These are phyloP conservation scores for Erythrocercus mccallii DNA, from an alignment of 2,113 vertebrate genomes.

Conservation along the genomic window DNA sequence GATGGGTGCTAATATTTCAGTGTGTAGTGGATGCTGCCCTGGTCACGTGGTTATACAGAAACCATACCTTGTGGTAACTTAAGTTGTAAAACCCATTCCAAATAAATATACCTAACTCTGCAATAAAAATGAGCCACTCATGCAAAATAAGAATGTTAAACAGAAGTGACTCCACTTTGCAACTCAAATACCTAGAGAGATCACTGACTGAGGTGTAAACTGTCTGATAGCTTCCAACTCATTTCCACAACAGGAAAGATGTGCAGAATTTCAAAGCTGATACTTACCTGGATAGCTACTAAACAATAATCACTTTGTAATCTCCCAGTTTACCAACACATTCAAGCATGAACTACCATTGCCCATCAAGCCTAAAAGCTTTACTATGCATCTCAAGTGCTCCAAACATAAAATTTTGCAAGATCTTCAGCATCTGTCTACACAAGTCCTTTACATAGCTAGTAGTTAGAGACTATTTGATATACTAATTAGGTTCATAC, in stretches of 20 bases:
- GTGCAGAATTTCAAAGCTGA: neutral
- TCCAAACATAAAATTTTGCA: accelerated
- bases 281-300: neutral
- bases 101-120: neutral
- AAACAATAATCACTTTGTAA: neutral
- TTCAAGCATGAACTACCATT: neutral
- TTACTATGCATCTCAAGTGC: neutral
- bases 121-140: neutral
- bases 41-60: neutral
- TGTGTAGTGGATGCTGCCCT: neutral
- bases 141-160: neutral
- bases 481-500: neutral
- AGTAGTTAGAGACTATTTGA: neutral
- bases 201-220: neutral
- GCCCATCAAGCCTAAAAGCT: neutral
- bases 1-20: neutral
- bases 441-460: neutral
- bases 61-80: neutral
- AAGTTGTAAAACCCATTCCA: neutral
- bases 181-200: neutral
- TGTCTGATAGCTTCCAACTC: neutral
- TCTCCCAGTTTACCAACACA: neutral
- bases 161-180: neutral
- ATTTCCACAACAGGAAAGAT: neutral
- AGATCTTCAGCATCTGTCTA: neutral